These are phyloP conservation scores for Ectemnius lituratus DNA, from an alignment of 2,888 invertebrate species.

Conservation along the genomic window DNA sequence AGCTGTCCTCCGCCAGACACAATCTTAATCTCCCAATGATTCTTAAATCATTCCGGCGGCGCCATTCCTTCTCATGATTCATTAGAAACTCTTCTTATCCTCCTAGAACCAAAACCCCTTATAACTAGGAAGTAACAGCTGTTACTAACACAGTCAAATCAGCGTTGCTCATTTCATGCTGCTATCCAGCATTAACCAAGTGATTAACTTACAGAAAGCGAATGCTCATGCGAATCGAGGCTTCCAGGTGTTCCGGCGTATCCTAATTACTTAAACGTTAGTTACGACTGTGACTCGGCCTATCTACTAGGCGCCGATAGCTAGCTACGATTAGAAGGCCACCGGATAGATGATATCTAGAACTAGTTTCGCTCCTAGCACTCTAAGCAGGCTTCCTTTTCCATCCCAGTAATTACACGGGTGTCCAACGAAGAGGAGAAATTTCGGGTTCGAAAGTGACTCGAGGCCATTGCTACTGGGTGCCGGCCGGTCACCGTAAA, in stretches of 20 bases:
- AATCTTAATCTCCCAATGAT: constrained; percentile 43
- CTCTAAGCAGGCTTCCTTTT: too few relatives aligned
- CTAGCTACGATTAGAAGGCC: constrained; percentile 35
- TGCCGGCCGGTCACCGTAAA: constrained; percentile 67
- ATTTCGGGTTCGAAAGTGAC: constrained; percentile 35
- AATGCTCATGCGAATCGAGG: constrained; percentile 44
- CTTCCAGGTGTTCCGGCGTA: constrained; percentile 40
- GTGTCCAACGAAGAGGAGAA: neutral
- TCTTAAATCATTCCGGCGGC: constrained; percentile 30
- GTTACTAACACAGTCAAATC: constrained; percentile 22
- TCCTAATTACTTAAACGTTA: constrained; percentile 40
- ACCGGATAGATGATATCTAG: constrained; percentile 38
- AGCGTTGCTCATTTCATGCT: constrained; percentile 15
- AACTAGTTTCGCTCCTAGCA: constrained; percentile 33
- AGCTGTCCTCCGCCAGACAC: constrained; percentile 40
- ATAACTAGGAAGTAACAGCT: neutral
- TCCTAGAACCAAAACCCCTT: too few relatives aligned
- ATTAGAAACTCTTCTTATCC: constrained; percentile 4
- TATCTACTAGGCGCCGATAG: constrained; percentile 41
- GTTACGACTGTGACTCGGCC: constrained; percentile 39
- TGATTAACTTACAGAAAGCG: constrained; percentile 59
- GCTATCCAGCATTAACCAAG: constrained; percentile 47
- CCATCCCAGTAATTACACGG: too few relatives aligned
- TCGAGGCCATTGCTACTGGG: constrained; percentile 46
- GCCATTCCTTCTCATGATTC: constrained; percentile 9